These are phyloP conservation scores for Heterocephalus glaber DNA, from an alignment of 2,113 vertebrate genomes.

Conservation along the genomic window DNA sequence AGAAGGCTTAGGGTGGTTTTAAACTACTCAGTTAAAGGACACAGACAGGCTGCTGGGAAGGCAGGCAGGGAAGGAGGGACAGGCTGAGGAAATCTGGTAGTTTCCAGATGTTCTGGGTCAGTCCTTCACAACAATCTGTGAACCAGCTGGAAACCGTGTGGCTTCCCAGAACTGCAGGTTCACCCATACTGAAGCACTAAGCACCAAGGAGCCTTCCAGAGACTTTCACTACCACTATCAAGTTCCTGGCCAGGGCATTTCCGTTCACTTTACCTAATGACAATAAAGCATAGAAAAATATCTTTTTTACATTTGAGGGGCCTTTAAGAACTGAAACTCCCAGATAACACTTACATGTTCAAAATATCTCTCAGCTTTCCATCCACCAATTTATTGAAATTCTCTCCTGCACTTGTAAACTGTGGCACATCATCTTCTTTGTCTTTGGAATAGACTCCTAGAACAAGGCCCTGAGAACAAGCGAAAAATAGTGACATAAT, in stretches of 20 bases:
- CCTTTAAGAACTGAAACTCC: background rate
- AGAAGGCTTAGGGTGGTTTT: background rate
- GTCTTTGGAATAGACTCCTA: conserved; percentile 92
- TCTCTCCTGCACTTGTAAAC: conserved; percentile 90
- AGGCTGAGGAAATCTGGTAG: background rate
- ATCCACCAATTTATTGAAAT: conserved; percentile 88
- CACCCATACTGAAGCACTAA: background rate
- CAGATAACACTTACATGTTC: conserved; percentile 86
- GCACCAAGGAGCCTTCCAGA: background rate
- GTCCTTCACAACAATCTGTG: background rate
- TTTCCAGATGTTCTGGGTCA: conserved; percentile 22
- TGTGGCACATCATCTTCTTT: conserved; percentile 83
- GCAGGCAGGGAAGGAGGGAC: background rate
- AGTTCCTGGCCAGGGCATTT: background rate
- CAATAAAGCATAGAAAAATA: background rate
- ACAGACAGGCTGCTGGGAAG: background rate
- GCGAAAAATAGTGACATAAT: background rate
- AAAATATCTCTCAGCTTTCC: conserved; percentile 92
- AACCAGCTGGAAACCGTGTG: background rate
- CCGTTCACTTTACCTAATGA: background rate
- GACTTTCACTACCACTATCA: conserved; percentile 59
- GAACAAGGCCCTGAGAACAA: conserved; percentile 90
- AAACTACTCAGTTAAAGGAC: background rate
- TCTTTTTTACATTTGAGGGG: background rate
- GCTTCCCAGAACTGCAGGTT: conserved; percentile 47